These are phyloP conservation scores for Serinus canaria DNA, from an alignment of 2,113 vertebrate species.

Conservation along the genomic window DNA sequence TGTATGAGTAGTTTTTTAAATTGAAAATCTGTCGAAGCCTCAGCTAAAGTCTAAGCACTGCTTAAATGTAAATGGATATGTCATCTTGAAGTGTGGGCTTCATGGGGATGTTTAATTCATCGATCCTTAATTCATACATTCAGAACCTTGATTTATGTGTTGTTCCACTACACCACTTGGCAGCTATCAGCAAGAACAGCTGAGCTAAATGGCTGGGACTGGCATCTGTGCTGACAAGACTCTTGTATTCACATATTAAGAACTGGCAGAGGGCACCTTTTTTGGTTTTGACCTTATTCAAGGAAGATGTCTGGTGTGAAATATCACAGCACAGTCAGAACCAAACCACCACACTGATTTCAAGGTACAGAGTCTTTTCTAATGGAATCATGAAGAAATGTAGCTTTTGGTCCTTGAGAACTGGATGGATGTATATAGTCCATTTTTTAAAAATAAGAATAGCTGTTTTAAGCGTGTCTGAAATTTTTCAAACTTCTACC, in stretches of 20 bases:
- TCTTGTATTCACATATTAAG: not conserved
- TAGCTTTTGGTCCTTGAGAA: not conserved
- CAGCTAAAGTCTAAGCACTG: not conserved
- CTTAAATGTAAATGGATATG: not conserved
- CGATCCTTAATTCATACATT: not conserved
- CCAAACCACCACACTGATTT: not conserved
- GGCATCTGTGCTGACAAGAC: slow-evolving; percentile 21
- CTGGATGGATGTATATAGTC: not conserved
- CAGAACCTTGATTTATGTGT: not conserved
- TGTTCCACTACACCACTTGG: slow-evolving; percentile 3
- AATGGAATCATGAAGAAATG: not conserved
- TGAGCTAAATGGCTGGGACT: slow-evolving; percentile 1
- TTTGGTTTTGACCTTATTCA: slow-evolving; percentile 18
- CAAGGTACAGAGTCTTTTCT: not conserved
- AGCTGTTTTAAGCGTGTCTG: not conserved
- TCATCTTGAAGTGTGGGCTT: not conserved
- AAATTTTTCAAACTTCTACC: not conserved
- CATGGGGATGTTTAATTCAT: not conserved
- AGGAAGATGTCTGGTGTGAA: not conserved
- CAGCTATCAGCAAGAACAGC: not conserved
- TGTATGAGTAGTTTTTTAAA: not conserved
- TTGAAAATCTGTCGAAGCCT: not conserved
- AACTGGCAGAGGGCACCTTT: not conserved
- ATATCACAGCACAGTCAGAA: not conserved
- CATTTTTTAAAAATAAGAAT: not conserved